Evolutionary conservation across 2,113 vertebrate species (phyloP).

Genomic region (Cynoglossus semilaevis): DNA sequence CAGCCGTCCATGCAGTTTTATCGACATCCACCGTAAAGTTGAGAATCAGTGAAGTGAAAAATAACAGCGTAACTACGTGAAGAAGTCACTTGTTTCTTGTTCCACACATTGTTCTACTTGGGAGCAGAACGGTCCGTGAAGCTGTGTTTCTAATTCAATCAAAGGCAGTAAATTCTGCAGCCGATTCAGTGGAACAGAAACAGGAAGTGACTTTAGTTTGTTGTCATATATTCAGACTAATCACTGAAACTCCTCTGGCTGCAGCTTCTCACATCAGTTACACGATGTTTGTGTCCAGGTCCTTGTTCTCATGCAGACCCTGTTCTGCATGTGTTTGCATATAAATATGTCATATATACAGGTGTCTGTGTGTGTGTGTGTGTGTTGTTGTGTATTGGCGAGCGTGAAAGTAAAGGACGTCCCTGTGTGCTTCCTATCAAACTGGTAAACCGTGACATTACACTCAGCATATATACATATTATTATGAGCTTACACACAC

Average conservation of each 20-base stretch:
- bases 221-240: constrained; percentile 9
- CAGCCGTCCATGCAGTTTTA: no score
- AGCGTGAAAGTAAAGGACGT: constrained; percentile 21
- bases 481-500: neutral
- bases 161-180: neutral
- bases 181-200: constrained; percentile 17
- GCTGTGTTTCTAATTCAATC: no score
- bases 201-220: neutral
- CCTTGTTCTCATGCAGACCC: constrained; percentile 10
- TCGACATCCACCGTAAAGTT: no score
- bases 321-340: constrained; percentile 35
- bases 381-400: constrained; percentile 15
- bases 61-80: no score
- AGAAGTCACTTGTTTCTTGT: no score
- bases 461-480: no score
- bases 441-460: no score
- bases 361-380: constrained; percentile 14
- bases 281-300: neutral
- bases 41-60: no score
- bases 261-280: neutral
- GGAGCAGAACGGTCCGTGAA: no score
- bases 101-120: no score
- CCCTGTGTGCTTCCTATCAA: constrained; percentile 32
- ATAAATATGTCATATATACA: constrained; percentile 6
- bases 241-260: constrained; percentile 14